Percentiles rank a stretch among this genome's conserved stretches.
These are phyloP conservation scores for Coecobrya sp. DNA, from an alignment of 2,888 invertebrate species.

Conservation along the genomic window DNA sequence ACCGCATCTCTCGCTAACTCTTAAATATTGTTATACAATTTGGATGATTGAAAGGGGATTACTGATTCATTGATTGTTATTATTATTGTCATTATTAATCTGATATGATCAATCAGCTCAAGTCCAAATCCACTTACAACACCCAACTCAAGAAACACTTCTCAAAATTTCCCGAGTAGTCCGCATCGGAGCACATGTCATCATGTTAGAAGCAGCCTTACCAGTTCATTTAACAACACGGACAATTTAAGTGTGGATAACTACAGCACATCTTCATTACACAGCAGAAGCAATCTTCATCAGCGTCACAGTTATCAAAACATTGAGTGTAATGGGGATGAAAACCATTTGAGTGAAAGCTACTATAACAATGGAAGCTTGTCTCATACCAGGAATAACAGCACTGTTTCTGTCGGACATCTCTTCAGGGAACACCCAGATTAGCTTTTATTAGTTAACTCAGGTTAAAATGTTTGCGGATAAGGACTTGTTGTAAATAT, in stretches of 20 bases:
- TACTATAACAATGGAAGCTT: not conserved
- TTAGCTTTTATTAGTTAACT: too few relatives aligned
- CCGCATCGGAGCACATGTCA: constrained; percentile 25
- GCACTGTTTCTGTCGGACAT: constrained; percentile 36
- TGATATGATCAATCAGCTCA: constrained; percentile 43
- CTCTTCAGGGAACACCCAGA: constrained; percentile 36
- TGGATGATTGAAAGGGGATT: not conserved
- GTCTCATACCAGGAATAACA: constrained; percentile 25
- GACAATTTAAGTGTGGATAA: not conserved
- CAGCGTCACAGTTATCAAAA: constrained; percentile 1
- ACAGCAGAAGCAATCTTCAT: not conserved
- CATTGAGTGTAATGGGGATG: not conserved
- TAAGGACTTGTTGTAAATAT: too few relatives aligned
- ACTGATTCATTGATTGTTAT: constrained; percentile 2
- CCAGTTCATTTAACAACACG: not conserved
- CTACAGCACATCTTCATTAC: not conserved
- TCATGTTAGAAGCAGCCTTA: constrained; percentile 8
- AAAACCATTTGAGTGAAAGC: not conserved
- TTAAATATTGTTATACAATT: not conserved
- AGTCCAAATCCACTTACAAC: constrained; percentile 47
- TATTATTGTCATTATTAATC: constrained; percentile 3
- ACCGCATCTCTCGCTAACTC: not conserved
- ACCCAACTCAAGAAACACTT: constrained; percentile 38
- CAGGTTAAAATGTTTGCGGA: too few relatives aligned
- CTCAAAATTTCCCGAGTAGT: not conserved